phyloP scores from a whole-genome alignment of 2,113 vertebrate genomes.

The Hemiprocne comata region DNA sequence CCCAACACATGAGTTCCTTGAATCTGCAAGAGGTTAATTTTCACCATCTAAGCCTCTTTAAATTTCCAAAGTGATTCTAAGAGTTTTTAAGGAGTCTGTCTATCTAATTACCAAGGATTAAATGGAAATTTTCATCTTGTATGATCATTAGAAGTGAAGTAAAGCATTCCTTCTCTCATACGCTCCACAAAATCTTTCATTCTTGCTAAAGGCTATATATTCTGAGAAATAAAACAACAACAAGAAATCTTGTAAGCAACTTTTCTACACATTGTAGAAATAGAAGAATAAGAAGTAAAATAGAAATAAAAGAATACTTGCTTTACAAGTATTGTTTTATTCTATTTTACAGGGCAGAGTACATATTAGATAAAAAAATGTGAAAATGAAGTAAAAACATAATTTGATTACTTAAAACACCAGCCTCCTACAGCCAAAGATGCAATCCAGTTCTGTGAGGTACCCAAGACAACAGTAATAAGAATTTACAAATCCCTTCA shows the following conservation, averaged over 20 bases:
- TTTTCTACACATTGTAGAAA: not conserved
- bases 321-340: not conserved
- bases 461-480: not conserved
- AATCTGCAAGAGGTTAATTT: not conserved
- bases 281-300: no score
- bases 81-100: not conserved
- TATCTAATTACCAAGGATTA: not conserved
- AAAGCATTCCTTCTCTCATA: not conserved
- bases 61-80: not conserved
- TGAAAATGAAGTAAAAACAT: not conserved
- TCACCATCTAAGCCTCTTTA: not conserved
- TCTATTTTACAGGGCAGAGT: not conserved
- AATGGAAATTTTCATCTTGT: not conserved
- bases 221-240: accelerated
- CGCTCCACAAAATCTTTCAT: not conserved
- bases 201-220: not conserved
- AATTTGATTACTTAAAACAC: not conserved
- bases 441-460: not conserved
- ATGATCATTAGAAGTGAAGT: not conserved
- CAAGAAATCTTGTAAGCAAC: not conserved
- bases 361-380: not conserved
- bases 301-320: no score
- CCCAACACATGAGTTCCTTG: not conserved
- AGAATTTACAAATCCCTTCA: not conserved
- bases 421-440: not conserved